Evolutionary conservation across 2,888 invertebrate genomes (phyloP).

Genomic region (Acanthococcus lagerstroemiae): DNA sequence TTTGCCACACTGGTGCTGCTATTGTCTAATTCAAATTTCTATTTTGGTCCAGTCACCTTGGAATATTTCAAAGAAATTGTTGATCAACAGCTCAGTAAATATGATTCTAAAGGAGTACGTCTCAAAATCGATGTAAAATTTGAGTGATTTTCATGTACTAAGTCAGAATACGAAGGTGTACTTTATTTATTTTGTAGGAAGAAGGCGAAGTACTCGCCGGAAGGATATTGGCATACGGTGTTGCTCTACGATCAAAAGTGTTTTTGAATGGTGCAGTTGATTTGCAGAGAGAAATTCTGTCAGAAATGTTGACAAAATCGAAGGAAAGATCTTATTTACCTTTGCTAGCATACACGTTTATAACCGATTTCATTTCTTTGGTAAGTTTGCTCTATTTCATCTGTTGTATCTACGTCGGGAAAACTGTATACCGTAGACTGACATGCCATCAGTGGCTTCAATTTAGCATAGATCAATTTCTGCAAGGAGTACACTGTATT

Average conservation of each 20-base stretch:
- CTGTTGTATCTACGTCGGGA: no score
- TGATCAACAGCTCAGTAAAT: slow-evolving; percentile 32
- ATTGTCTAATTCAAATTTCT: not conserved
- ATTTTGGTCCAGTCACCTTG: slow-evolving; percentile 13
- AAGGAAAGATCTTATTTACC: slow-evolving; percentile 33
- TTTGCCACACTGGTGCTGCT: slow-evolving; percentile 28
- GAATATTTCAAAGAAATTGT: slow-evolving; percentile 30
- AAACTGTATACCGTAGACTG: no score
- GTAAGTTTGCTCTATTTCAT: slow-evolving; percentile 20
- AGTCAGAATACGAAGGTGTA: not conserved
- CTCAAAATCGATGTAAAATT: no score
- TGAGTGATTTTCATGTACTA: not conserved
- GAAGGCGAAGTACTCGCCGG: slow-evolving; percentile 62
- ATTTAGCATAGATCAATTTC: no score
- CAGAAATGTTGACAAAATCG: slow-evolving; percentile 29
- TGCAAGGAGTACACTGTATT: no score
- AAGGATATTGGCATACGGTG: slow-evolving; percentile 59
- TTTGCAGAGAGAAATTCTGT: slow-evolving; percentile 30
- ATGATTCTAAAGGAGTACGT: slow-evolving; percentile 32
- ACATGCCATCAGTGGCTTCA: no score
- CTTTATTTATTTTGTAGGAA: slow-evolving; percentile 47
- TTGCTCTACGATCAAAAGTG: slow-evolving; percentile 55
- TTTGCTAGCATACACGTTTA: slow-evolving; percentile 30
- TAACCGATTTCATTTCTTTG: slow-evolving; percentile 29
- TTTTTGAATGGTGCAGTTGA: slow-evolving; percentile 22